phyloP scores from a whole-genome alignment of 2,797 vertebrate species.

The Hafferia zeledoni region DNA sequence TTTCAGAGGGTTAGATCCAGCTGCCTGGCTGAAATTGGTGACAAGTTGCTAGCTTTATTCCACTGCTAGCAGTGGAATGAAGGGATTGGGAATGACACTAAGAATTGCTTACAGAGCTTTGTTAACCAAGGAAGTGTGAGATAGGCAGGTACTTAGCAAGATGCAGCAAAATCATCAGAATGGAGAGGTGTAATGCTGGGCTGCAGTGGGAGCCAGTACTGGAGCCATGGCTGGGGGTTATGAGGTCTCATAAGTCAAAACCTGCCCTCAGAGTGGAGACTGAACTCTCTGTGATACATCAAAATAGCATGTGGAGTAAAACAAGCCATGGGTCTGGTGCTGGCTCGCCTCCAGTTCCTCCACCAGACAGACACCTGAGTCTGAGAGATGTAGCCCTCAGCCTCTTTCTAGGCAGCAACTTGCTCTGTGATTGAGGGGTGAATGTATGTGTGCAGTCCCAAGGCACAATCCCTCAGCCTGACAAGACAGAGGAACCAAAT shows the following conservation, averaged over 20 bases:
- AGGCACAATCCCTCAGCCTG: background rate
- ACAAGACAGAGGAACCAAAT: background rate
- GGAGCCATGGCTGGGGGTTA: fast-evolving
- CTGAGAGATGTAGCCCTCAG: fast-evolving
- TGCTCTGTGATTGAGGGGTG: background rate
- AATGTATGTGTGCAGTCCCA: fast-evolving
- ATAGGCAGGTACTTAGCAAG: background rate
- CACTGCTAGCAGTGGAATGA: background rate
- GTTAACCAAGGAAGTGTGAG: background rate
- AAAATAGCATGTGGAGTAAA: background rate
- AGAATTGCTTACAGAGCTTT: background rate
- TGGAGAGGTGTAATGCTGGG: too few species aligned
- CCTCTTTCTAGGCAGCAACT: background rate
- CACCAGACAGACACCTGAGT: background rate
- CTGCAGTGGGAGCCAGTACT: background rate
- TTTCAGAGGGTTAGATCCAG: background rate
- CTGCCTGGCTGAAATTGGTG: background rate
- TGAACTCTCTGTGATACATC: background rate
- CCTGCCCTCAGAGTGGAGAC: background rate
- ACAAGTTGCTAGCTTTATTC: background rate
- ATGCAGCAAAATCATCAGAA: background rate
- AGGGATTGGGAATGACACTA: background rate
- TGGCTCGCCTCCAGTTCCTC: background rate
- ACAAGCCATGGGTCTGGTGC: fast-evolving
- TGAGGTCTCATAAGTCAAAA: background rate